Base-by-base conservation (phyloP, 2,797 vertebrate species). In the Moxostoma hubbsi region DNA sequence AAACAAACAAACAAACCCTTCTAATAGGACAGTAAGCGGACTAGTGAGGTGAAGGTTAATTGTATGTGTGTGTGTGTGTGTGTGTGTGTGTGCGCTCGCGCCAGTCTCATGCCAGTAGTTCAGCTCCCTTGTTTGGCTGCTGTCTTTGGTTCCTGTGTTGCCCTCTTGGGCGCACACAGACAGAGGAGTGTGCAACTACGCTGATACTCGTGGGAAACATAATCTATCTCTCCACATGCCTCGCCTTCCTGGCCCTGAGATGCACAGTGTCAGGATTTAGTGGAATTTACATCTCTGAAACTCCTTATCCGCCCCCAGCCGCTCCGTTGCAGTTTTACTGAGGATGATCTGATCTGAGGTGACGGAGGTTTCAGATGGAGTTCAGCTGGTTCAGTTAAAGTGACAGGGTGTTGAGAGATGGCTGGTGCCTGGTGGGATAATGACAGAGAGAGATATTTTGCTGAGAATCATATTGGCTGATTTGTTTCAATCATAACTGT, bases 121-220 rank as follows among this genome's bases (percentile, higher is more conserved):
- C 76, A 58, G 5, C 65, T 67, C 49, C 80, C 55, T 18, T 65
- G 63, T 47, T 64, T 73, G 66, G 77, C 68, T 72, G 66, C 59
- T 77, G 69, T 36, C 36, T 36, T 36, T 36, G 36, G 36, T 36
- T 36, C 36, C 36, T 36, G 36, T 64, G 75, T 69, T 75, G 76
- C 78, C 68, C 65, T 79, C 63, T 69, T 55, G 47, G 63, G 3
- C 0, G 64, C 73, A 75, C 61, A 76, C 74, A 59, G 64, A 77
- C 36, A 36, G 36, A 36, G 36, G 36, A 36, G 36, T 80, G 78
- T 73, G 69, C 67, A 80, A 71, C 67, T 80, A 70, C 64, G 64
- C 85, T 85, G 85, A 89, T 89, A 88, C 86, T 88, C 86, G 86
- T 89, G 86, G 87, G 88, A 88, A 89, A 86, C 86, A 80, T 81